phyloP scores from a whole-genome alignment of 2,888 invertebrate species.

The Drosophila putrida region DNA sequence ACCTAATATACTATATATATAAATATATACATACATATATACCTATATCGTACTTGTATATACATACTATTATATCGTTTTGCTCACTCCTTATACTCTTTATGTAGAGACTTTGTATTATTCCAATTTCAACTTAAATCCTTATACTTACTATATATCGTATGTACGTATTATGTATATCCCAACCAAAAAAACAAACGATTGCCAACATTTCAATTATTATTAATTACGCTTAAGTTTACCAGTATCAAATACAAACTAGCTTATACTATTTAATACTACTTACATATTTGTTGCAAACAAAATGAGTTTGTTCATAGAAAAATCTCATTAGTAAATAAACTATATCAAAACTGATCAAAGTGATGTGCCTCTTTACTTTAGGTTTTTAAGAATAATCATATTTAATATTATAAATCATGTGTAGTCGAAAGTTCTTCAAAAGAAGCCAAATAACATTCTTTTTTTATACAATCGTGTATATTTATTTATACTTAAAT shows the following conservation, averaged over 20 bases:
- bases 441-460: too few species aligned
- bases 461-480: too few species aligned
- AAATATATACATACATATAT: constrained; percentile 1
- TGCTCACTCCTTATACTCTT: constrained; percentile 17
- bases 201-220: constrained; percentile 37
- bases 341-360: background rate
- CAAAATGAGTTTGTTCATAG: constrained; percentile 14
- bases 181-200: constrained; percentile 5
- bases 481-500: too few species aligned
- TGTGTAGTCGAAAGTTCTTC: too few species aligned
- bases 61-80: constrained; percentile 15
- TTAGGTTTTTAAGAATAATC: too few species aligned
- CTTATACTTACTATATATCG: constrained; percentile 14
- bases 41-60: constrained; percentile 8
- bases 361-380: background rate
- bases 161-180: constrained; percentile 1
- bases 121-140: constrained; percentile 17
- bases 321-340: constrained; percentile 13
- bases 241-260: constrained; percentile 28
- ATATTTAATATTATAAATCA: too few species aligned
- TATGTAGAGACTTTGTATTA: constrained; percentile 13
- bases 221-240: constrained; percentile 27
- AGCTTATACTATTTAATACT: constrained; percentile 11
- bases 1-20: constrained; percentile 8
- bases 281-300: constrained; percentile 6